Base-by-base conservation (phyloP, 1,140 invertebrate species). In the Drosophila santomea region DNA sequence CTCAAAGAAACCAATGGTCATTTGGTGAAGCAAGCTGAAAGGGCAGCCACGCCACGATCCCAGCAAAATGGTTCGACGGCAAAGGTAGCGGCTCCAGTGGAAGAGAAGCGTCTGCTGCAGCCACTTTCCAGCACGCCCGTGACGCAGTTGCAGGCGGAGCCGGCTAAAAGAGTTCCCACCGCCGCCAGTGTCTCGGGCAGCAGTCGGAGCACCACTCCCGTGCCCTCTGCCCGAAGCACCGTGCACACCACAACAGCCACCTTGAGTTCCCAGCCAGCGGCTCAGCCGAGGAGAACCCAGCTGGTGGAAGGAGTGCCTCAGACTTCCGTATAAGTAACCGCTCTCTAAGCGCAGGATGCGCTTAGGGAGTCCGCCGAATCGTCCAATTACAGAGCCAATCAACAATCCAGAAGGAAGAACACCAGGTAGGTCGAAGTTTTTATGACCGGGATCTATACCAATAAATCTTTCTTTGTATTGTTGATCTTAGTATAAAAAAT, bases 301-400 rank as follows among this genome's bases (percentile, higher is more conserved):
- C 67, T 92, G 45, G 82, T 92, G 35, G 91, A 92, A 64, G 91
- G 91, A 6, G 72, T 92, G 11, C 91, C 91, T 0, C 91, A 92
- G 44, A 92, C 91, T 20, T 92, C 91, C 6, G 91, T 92, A 61
- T 92, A 92, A 91, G 90, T 82, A 83, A 91, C 86, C 32, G 80
- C 86, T 91, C 83, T 91, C 86, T 91, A 91, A 82, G 85, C 64
- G 80, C 77, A 64, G 56, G 80, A 84, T 71, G 84, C 66, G 77
- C 50, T 89, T 89, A 89, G 84, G 50, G 84, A 89, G 84, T 74
- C 11, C 60, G 66, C 52, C 67, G 28, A 71, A 57, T 39, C 50
- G 66, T 69, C 50, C 63, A 59, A 52, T 25, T 17, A 32, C 62
- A 47, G 52, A 67, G 32, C 68, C 52, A 25, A 52, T 63, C 5